Evolutionary conservation across 2,888 invertebrate genomes (phyloP).

Genomic region (Neoitamus cyanurus): DNA sequence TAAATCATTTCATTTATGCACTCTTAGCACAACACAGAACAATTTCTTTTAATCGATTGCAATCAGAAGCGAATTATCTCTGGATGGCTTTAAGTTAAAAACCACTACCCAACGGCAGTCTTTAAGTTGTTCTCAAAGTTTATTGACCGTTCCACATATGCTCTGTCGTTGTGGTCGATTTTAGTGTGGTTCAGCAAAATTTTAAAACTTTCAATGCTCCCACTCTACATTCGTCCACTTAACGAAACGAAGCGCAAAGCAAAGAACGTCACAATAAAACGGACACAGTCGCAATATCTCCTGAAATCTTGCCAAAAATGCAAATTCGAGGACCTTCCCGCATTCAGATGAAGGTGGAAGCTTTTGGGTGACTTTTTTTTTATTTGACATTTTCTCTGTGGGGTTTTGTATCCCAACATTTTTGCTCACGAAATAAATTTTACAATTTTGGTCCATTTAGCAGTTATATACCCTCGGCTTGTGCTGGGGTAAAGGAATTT

Average conservation of each 20-base stretch:
- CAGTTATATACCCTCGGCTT: background rate
- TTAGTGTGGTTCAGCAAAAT: constrained; percentile 2
- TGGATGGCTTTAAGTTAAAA: background rate
- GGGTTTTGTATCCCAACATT: background rate
- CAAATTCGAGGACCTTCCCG: constrained; percentile 7
- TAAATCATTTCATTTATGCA: background rate
- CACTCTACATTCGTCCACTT: background rate
- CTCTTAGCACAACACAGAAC: background rate
- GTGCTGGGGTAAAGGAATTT: background rate
- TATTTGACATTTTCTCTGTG: background rate
- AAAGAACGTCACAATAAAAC: background rate
- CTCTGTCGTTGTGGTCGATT: background rate
- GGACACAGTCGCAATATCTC: constrained; percentile 28
- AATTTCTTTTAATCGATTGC: background rate
- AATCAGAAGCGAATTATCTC: background rate
- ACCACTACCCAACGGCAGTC: background rate
- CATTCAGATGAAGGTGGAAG: constrained; percentile 15
- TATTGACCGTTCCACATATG: background rate
- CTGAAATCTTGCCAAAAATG: constrained; percentile 36
- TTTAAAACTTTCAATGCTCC: background rate
- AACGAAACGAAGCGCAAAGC: background rate
- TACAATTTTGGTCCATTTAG: constrained; percentile 19
- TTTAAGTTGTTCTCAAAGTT: background rate
- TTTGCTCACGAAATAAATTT: constrained; percentile 19
- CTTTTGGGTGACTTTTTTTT: background rate